Evolutionary conservation across 2,888 invertebrate genomes (phyloP), one percentile per base, ranked within the genome.

Genomic region (Spisula solida): DNA sequence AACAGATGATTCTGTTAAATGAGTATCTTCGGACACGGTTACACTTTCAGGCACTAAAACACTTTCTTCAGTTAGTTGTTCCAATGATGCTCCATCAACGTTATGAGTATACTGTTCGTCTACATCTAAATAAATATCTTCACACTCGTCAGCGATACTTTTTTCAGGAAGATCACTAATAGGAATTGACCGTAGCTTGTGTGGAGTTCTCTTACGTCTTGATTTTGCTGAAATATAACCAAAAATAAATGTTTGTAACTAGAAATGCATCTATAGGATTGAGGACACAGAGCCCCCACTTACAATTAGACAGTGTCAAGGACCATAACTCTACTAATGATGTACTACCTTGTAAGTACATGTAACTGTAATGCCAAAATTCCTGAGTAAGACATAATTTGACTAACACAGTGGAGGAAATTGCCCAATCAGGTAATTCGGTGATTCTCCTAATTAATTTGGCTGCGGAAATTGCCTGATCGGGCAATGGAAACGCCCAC

Each of bases 121-220:
- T 31, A 31, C 75, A 31, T 10, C 34, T 4, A 75, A 14, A 75
- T 18, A 34, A 31, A 14, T 14, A 10, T 34, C 75, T 31, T 18
- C 75, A 31, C 14, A 2, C 16, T 16, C 18, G 6, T 31, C 25
- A 16, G 31, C 31, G 8, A 25, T 1, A 75, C 75, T 34, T 0
- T 12, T 18, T 14, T 31, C 75, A 10, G 25, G 10, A 8, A 25
- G n/a, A 66, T n/a, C 1, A 12, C 25, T 12, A 6, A 25, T 4
- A 25, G 60, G 25, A 10, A n/a, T 0, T 25, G 60, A 10, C 5
- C 25, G 5, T 10, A 84, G 14, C 51, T 55, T 84, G 29, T 78
- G 66, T 18, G 84, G 84, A 48, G 55, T 84, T 84, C 78, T 75
- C 70, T 84, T 84, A 29, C 84, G 48, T 25, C 84, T 25, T 16